phyloP scores from a whole-genome alignment of 1,140 invertebrate genomes.

The Acromyrmex echinatior region DNA sequence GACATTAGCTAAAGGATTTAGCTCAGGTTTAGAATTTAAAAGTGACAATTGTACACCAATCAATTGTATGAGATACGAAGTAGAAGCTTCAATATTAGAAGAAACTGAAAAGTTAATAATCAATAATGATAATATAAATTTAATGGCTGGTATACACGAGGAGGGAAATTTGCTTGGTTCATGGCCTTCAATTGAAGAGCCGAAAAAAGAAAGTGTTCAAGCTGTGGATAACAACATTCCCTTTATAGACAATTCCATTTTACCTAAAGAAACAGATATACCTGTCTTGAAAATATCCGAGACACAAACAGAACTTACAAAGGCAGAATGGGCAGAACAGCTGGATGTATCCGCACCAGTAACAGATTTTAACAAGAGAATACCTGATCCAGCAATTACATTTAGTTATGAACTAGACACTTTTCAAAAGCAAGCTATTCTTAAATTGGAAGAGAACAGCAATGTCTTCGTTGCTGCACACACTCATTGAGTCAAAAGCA shows the following conservation, averaged over 20 bases:
- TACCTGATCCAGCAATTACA: constrained; percentile 94
- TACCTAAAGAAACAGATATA: constrained; percentile 82
- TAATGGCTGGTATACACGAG: constrained; percentile 80
- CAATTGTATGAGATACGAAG: constrained; percentile 48
- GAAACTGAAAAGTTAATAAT: constrained; percentile 41
- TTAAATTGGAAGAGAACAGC: constrained; percentile 96
- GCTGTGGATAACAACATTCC: constrained; percentile 19
- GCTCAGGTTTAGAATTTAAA: constrained; percentile 87
- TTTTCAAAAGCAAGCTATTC: constrained; percentile 98
- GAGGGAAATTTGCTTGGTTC: constrained; percentile 75
- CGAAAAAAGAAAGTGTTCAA: constrained; percentile 43
- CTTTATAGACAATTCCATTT: constrained; percentile 79
- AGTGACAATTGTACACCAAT: constrained; percentile 85
- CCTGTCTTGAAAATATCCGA: constrained; percentile 87
- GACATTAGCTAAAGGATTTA: constrained; percentile 89
- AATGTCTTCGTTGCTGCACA: constrained; percentile 99
- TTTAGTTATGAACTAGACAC: constrained; percentile 98
- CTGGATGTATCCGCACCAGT: constrained; percentile 94
- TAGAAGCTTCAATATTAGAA: neutral
- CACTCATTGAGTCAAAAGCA: constrained; percentile 96
- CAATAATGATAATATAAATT: constrained; percentile 77
- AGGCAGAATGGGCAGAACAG: constrained; percentile 94
- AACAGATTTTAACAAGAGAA: constrained; percentile 92
- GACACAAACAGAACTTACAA: constrained; percentile 74
- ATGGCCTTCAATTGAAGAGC: constrained; percentile 59